Evolutionary conservation across 2,113 vertebrate genomes (phyloP).

Genomic region (Callaeas wilsoni): DNA sequence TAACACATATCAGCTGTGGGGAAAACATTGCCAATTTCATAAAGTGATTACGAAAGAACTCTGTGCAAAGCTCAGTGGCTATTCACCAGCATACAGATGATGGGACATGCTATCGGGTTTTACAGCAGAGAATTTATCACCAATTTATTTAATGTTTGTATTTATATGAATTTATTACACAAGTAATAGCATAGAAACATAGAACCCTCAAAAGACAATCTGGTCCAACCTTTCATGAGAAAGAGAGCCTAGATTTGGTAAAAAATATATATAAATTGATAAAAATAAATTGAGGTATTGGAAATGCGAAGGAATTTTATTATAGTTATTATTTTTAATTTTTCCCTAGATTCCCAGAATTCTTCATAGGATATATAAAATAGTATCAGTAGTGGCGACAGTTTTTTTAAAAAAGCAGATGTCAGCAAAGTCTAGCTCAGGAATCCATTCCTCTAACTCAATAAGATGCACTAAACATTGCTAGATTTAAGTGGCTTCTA

Average conservation of each 20-base stretch:
- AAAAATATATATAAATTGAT: neutral
- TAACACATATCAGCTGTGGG: neutral
- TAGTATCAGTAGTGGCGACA: neutral
- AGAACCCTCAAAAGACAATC: accelerated
- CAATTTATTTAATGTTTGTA: neutral
- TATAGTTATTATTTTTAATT: neutral
- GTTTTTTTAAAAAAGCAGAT: neutral
- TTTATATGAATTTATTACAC: neutral
- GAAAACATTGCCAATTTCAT: neutral
- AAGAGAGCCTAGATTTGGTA: neutral
- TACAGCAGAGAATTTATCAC: neutral
- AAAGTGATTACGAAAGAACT: neutral
- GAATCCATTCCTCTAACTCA: neutral
- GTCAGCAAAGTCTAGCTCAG: neutral
- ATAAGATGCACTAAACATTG: neutral
- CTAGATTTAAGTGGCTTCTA: neutral
- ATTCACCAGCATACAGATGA: neutral
- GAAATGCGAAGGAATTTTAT: neutral
- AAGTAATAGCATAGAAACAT: neutral
- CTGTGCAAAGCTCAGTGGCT: neutral
- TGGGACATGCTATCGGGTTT: neutral
- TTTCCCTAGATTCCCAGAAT: neutral
- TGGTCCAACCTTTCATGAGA: neutral
- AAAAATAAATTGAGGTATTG: neutral
- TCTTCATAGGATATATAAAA: neutral